Evolutionary conservation across 2,888 invertebrate genomes (phyloP).

Genomic region (Psylliodes chrysocephalus): DNA sequence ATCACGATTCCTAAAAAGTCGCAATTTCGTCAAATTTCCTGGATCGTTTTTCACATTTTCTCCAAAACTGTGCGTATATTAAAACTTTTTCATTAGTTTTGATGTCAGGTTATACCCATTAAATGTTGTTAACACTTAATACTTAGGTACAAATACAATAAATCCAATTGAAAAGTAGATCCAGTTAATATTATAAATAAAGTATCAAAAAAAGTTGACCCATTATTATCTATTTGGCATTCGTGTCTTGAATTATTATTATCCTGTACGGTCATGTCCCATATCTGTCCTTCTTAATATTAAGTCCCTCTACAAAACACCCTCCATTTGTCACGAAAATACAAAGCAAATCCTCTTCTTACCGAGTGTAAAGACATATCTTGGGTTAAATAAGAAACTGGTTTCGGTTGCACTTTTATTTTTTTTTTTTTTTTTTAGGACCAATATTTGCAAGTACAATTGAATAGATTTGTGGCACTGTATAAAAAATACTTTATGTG

Average conservation of each 20-base stretch:
- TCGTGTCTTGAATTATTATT: neutral
- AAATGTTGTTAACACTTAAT: no score
- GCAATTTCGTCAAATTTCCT: no score
- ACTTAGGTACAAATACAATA: no score
- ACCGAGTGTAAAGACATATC: constrained; percentile 13
- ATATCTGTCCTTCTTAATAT: neutral
- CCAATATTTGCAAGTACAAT: neutral
- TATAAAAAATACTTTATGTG: neutral
- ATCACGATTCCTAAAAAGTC: no score
- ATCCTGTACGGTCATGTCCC: neutral
- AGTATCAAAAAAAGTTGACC: no score
- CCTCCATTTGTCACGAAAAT: constrained; percentile 15
- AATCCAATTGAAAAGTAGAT: no score
- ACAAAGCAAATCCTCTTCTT: neutral
- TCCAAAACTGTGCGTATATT: no score
- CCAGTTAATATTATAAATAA: no score
- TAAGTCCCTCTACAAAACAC: constrained; percentile 6
- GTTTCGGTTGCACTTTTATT: neutral
- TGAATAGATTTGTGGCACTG: constrained; percentile 1
- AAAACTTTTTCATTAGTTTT: no score
- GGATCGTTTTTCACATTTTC: no score
- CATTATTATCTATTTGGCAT: neutral
- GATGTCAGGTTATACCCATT: no score
- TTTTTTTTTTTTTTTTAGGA: neutral
- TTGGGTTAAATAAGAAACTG: constrained; percentile 9